phyloP scores from a whole-genome alignment of 2,888 invertebrate genomes.

The Microctonus hyperodae region DNA sequence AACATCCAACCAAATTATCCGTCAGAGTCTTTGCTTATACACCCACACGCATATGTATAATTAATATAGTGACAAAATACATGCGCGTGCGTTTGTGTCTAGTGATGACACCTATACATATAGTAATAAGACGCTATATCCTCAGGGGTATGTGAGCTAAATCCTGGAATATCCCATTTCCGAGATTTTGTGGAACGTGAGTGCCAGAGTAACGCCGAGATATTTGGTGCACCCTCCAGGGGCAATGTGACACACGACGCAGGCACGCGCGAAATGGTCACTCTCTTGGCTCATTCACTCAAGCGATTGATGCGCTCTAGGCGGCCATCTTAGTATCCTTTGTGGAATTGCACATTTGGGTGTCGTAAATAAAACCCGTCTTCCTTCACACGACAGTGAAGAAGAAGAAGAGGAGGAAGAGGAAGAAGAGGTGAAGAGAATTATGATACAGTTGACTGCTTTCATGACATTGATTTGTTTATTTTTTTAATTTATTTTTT shows the following conservation, averaged over 20 bases:
- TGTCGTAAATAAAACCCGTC: constrained; percentile 33
- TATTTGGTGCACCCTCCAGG: constrained; percentile 6
- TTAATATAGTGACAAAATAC: no score
- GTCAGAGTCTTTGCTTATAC: no score
- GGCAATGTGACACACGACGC: constrained; percentile 6
- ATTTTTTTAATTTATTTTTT: no score
- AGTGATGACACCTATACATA: constrained; percentile 1
- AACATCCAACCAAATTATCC: neutral
- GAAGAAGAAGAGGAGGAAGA: no score
- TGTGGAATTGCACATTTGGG: constrained; percentile 36
- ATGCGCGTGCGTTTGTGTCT: neutral
- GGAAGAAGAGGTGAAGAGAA: constrained; percentile 14
- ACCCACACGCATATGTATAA: neutral
- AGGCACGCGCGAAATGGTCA: constrained; percentile 19
- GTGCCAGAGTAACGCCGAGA: constrained; percentile 14
- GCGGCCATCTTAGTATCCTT: constrained; percentile 37
- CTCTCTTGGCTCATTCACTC: constrained; percentile 22
- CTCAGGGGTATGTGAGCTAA: constrained; percentile 11
- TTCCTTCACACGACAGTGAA: neutral
- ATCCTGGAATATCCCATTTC: constrained; percentile 18
- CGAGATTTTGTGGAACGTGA: constrained; percentile 22
- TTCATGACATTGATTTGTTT: constrained; percentile 16
- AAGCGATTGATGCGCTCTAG: constrained; percentile 26
- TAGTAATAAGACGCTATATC: constrained; percentile 4
- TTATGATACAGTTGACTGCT: constrained; percentile 16